Conservation (phyloP, 92 coral and sea anemone genomes). For the Bergia sp. region DNA sequence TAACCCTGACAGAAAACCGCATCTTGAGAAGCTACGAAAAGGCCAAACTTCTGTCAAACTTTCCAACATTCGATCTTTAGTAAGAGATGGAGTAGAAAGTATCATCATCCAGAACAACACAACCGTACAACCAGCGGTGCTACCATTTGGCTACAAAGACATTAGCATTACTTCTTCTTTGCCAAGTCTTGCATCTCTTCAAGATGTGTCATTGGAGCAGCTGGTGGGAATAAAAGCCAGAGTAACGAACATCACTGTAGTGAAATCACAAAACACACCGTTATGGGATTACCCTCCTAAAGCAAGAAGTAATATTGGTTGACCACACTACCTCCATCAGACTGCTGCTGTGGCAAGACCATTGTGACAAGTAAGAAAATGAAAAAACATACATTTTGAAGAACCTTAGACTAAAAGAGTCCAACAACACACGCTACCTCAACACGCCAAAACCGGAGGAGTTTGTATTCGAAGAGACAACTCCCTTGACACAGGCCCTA, state of each 20-base stretch:
- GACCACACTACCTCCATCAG: slow-evolving; percentile 67
- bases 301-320: slow-evolving; percentile 63
- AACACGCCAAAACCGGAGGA: slow-evolving; percentile 65
- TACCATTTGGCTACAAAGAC: slow-evolving; percentile 50
- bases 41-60: slow-evolving; percentile 47
- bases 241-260: slow-evolving; percentile 41
- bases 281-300: slow-evolving; percentile 54
- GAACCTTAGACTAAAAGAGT: slow-evolving; percentile 60
- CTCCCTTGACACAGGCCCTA: slow-evolving; percentile 55
- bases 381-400: slow-evolving; percentile 58
- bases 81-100: slow-evolving; percentile 53
- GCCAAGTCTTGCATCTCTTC: slow-evolving; percentile 66
- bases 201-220: slow-evolving; percentile 64
- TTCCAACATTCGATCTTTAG: slow-evolving; percentile 42
- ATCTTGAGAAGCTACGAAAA: slow-evolving; percentile 48
- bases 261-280: slow-evolving; percentile 52
- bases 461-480: slow-evolving; percentile 55
- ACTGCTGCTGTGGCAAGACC: slow-evolving; percentile 57
- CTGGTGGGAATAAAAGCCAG: slow-evolving; percentile 60
- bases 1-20: slow-evolving; percentile 49
- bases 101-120: slow-evolving; percentile 60
- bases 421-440: slow-evolving; percentile 52
- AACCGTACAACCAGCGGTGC: slow-evolving; percentile 56
- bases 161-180: slow-evolving; percentile 34
- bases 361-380: slow-evolving; percentile 47